Base-by-base conservation (phyloP, 2,113 vertebrate species). In the Hippotragus niger region DNA sequence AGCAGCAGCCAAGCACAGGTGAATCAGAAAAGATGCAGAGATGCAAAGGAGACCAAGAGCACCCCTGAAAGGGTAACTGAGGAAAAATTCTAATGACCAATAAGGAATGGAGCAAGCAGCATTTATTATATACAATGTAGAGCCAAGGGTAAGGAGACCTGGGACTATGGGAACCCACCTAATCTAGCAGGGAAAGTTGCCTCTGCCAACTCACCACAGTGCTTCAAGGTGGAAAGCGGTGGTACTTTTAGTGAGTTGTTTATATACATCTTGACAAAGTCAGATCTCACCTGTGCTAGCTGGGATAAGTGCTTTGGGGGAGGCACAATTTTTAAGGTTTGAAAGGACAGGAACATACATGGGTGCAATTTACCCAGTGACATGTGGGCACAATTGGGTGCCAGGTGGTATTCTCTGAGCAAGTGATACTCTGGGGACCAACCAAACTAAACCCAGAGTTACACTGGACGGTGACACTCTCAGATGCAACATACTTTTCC, bases 401-500 rank as follows among this genome's bases (percentile, higher is more conserved):
- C 98, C 98, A 98, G 23, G 29, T 92, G 52, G 11, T 81, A 14
- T 85, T 80, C 57, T 85, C 92, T 13, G 43, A 89, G 83, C 89
- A 12, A 80, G 47, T 93, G 97, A 2, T 98, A 95, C 0, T 31
- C 0, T 0, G 0, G 57, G 4, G 0, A 52, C 98, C 97, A 0
- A 97, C 33, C 52, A 98, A 43, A 76, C 40, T 74, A 91, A 98
- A 96, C 33, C 97, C 94, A 0, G 96, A 15, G 2, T 95, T 0
- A 0, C 98, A 98, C 17, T 92, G 15, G 17, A 93, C 1, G 3
- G 36, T 90, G 52, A 96, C 9, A 7, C 50, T 96, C 50, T 95
- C 95, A 29, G 23, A 1, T 13, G 88, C 84, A 43, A 10, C 16
- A 36, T 92, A 96, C 6, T 53, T 43, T 0, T 31, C 50, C 21